Evolutionary conservation across 1,140 invertebrate species (phyloP).

Genomic region (Habropoda laboriosa): DNA sequence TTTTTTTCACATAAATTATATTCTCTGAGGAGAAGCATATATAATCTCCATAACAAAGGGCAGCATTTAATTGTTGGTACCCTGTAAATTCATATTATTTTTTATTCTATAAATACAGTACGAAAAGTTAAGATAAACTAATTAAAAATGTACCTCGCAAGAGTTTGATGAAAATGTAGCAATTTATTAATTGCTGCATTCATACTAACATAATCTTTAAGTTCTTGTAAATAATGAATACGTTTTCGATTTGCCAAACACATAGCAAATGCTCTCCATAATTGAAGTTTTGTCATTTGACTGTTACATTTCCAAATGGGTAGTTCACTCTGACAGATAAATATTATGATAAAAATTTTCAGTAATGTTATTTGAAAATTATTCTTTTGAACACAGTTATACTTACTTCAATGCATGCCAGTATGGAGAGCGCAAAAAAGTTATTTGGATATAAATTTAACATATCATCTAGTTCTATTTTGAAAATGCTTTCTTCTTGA

Average conservation of each 20-base stretch:
- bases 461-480: constrained; percentile 65
- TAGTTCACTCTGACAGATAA: constrained; percentile 72
- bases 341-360: neutral
- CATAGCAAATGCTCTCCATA: constrained; percentile 73
- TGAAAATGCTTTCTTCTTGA: constrained; percentile 48
- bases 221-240: constrained; percentile 64
- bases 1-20: constrained; percentile 76
- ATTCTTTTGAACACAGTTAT: neutral
- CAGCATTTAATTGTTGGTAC: constrained; percentile 78
- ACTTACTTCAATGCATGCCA: constrained; percentile 76
- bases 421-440: constrained; percentile 80
- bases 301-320: constrained; percentile 75
- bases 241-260: constrained; percentile 74
- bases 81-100: constrained; percentile 57
- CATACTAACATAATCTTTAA: constrained; percentile 59
- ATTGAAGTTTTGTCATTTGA: constrained; percentile 52
- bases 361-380: constrained; percentile 13
- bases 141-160: constrained; percentile 63
- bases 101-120: constrained; percentile 13
- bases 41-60: constrained; percentile 83
- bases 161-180: constrained; percentile 72
- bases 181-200: constrained; percentile 76
- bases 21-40: constrained; percentile 81
- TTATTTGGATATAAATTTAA: constrained; percentile 83
- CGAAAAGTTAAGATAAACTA: neutral